Evolutionary conservation across 1,140 invertebrate species (phyloP), one percentile per base, ranked within the genome.

Genomic region (Galendromus occidentalis): DNA sequence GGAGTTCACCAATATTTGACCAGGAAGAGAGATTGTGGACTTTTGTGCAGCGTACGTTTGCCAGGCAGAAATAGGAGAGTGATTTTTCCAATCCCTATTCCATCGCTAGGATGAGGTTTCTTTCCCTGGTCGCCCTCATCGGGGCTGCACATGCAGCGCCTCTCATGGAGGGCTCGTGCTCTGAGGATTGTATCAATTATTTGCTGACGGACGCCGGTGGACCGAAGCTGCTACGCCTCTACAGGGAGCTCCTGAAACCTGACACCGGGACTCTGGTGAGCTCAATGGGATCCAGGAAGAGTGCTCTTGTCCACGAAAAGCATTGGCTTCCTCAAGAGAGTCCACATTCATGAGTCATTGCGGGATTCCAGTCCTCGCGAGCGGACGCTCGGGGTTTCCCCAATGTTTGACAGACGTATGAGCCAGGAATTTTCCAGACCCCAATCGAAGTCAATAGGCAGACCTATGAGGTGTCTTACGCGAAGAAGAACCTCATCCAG

Each of bases 401-500:
- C 42, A n/a, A 44, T 44, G n/a, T 44, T 12, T 44, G n/a, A 44
- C 18, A 44, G 42, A 12, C 18, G 12, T 12, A 44, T 44, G 18
- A 47, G 28, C 14, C 28, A 5, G 28, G 45, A 5, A 28, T 47
- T 25, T 25, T 33, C 6, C 51, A 59, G 51, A 59, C 17, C 33
- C 33, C 51, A 2, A 22, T 59, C 6, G 51, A 59, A 20, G 51
- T 59, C 25, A 59, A 59, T 9, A 22, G 51, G 14, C 51, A 59
- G 25, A 59, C 51, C 12, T 59, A 59, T 22, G 51, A 59, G 20
- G 51, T 59, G 12, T 59, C 51, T 12, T 25, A 17, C 14, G 25
- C 51, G 17, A 59, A 59, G 22, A 59, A 59, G 51, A 59, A 59
- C 33, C 51, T 59, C 22, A 59, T 59, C 51, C 51, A 59, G 20